phyloP scores from a whole-genome alignment of 2,113 vertebrate species.

The Noctilio leporinus region DNA sequence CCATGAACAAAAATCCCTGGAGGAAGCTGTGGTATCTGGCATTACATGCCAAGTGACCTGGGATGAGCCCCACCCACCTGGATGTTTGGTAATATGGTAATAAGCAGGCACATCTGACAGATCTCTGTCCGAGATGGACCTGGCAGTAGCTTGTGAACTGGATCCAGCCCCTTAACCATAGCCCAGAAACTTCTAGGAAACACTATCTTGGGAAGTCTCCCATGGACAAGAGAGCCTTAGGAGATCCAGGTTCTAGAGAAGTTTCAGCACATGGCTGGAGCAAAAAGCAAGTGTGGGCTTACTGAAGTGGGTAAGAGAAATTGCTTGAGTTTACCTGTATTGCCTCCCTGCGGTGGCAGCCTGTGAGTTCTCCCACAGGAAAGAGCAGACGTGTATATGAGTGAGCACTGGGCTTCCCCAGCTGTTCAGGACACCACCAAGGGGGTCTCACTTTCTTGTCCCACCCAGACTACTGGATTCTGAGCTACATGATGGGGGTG shows the following conservation, averaged over 20 bases:
- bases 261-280: neutral
- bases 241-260: neutral
- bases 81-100: no score
- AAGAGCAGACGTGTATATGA: neutral
- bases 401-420: neutral
- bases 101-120: neutral
- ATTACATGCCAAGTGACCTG: neutral
- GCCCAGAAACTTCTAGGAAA: neutral
- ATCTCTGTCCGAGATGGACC: neutral
- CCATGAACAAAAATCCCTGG: neutral
- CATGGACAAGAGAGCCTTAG: neutral
- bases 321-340: neutral
- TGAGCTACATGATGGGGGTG: no score
- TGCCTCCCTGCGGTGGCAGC: neutral
- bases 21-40: neutral
- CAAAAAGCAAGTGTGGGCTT: neutral
- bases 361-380: neutral
- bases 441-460: no score
- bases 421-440: neutral
- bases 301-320: neutral
- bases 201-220: neutral
- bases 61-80: neutral
- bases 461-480: no score
- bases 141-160: neutral
- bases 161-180: neutral